Evolutionary conservation across 2,888 invertebrate species (phyloP).

Genomic region (Furcula furcula): DNA sequence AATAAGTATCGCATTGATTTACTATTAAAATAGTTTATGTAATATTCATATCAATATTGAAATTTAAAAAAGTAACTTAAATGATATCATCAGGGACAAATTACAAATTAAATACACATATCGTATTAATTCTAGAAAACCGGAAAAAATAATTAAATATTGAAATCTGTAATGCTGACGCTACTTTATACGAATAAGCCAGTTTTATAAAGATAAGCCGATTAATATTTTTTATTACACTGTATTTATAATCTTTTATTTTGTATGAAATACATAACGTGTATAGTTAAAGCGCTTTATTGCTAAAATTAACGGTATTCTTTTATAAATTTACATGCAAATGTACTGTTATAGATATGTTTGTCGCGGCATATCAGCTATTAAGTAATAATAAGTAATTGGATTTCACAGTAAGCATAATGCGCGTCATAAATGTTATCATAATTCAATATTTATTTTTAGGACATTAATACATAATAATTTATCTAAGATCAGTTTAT

Average conservation of each 20-base stretch:
- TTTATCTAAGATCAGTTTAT: slow-evolving; percentile 5
- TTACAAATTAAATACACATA: too few relatives aligned
- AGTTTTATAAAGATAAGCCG: slow-evolving; percentile 80
- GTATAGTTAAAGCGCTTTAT: slow-evolving; percentile 54
- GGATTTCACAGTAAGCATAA: slow-evolving; percentile 21
- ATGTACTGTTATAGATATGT: slow-evolving; percentile 39
- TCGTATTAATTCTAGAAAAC: too few relatives aligned
- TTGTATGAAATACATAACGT: slow-evolving; percentile 57
- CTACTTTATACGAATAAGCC: slow-evolving; percentile 67
- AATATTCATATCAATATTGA: too few relatives aligned
- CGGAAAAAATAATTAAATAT: slow-evolving; percentile 6
- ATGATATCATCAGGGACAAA: too few relatives aligned
- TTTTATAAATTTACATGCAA: slow-evolving; percentile 44
- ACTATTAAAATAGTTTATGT: too few relatives aligned
- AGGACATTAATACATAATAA: slow-evolving; percentile 3
- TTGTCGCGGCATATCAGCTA: slow-evolving; percentile 38
- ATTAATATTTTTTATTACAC: slow-evolving; percentile 76
- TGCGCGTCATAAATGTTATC: slow-evolving; percentile 32
- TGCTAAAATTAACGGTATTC: slow-evolving; percentile 56
- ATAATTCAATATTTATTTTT: slow-evolving; percentile 36
- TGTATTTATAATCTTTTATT: slow-evolving; percentile 65
- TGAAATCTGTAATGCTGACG: slow-evolving; percentile 40
- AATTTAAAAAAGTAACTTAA: too few relatives aligned
- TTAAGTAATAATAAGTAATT: slow-evolving; percentile 52
- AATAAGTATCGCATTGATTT: too few relatives aligned